Percentiles rank a stretch among this genome's conserved stretches.
Conservation (phyloP, 2,113 vertebrate species). For the Lanius collurio region DNA sequence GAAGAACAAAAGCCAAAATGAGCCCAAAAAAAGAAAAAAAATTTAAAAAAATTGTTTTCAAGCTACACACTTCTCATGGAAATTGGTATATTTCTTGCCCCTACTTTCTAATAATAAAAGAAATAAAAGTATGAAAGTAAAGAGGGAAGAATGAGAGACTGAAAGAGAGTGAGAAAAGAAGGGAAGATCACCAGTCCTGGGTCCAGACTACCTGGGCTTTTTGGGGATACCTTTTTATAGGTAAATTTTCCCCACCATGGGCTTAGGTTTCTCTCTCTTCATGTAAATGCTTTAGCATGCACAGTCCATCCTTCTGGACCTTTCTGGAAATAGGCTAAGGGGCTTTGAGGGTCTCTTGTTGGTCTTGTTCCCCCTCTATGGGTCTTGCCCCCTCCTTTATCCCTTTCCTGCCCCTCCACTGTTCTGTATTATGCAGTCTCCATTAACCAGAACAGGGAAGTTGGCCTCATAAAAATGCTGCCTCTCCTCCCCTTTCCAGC, state of each 20-base stretch:
- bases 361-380: background rate
- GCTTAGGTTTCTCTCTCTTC: background rate
- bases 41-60: background rate
- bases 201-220: background rate
- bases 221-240: background rate
- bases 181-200: background rate
- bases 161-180: background rate
- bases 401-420: background rate
- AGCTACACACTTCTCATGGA: background rate
- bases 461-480: background rate
- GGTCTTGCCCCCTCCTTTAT: background rate
- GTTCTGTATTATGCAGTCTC: background rate
- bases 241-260: background rate
- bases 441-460: background rate
- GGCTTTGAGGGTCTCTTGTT: background rate
- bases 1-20: background rate
- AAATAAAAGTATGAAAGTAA: background rate
- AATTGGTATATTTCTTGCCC: background rate
- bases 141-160: background rate
- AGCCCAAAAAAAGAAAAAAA: background rate
- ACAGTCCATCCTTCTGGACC: background rate
- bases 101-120: background rate
- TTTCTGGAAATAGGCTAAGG: background rate
- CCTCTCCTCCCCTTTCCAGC: background rate
- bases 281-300: background rate